Evolutionary conservation across 2,113 vertebrate genomes (phyloP).

Genomic region (Dolichotis patagonum): DNA sequence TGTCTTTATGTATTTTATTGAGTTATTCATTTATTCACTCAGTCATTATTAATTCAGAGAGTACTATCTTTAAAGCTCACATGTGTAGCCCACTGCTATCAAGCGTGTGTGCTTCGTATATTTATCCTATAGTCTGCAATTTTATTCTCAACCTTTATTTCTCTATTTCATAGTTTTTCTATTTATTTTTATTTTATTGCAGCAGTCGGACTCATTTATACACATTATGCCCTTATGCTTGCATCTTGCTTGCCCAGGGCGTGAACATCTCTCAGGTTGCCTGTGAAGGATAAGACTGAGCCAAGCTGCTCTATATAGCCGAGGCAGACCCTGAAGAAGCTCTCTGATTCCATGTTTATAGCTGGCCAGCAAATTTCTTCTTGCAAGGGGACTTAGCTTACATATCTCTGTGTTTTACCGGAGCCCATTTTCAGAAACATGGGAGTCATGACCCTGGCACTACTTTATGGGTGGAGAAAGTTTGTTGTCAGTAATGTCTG

Average conservation of each 20-base stretch:
- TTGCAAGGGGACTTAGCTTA: neutral
- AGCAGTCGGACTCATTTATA: neutral
- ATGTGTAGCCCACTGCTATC: neutral
- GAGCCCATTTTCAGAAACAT: neutral
- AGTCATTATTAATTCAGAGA: neutral
- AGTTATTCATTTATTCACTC: neutral
- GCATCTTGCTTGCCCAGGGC: neutral
- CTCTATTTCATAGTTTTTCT: neutral
- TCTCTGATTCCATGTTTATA: neutral
- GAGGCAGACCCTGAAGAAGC: neutral
- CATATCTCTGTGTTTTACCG: neutral
- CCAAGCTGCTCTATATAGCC: neutral
- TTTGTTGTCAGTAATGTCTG: neutral
- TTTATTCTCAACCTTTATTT: conserved; percentile 4
- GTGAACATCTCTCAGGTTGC: neutral
- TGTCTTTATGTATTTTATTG: conserved; percentile 1
- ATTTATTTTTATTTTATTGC: conserved; percentile 26
- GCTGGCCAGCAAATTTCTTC: neutral
- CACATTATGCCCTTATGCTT: neutral
- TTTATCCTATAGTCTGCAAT: neutral
- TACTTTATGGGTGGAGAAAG: neutral
- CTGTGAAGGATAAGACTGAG: neutral
- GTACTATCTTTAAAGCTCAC: neutral
- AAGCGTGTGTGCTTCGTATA: neutral
- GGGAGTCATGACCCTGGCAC: neutral